Evolutionary conservation across 2,888 invertebrate species (phyloP).

Genomic region (Camponotus fellah): DNA sequence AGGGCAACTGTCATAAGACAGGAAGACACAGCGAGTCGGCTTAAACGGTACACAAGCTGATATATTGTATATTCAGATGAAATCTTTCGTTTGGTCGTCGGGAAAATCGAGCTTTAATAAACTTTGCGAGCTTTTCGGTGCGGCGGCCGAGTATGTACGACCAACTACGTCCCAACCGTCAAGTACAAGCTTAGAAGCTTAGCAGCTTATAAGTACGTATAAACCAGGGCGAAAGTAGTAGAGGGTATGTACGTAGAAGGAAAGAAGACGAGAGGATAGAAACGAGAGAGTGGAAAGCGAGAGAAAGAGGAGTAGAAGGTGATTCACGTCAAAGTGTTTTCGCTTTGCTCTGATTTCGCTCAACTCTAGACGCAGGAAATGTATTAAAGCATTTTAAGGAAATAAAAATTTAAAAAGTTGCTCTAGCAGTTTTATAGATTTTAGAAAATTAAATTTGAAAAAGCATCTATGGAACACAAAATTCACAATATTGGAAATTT

Average conservation of each 20-base stretch:
- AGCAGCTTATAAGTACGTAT: slow-evolving; percentile 72
- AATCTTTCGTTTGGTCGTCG: slow-evolving; percentile 65
- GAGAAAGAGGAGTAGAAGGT: slow-evolving; percentile 23
- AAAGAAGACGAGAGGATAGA: slow-evolving; percentile 17
- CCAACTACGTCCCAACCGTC: slow-evolving; percentile 74
- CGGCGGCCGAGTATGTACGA: slow-evolving; percentile 51
- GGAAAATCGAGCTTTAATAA: slow-evolving; percentile 74
- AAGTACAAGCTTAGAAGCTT: slow-evolving; percentile 75
- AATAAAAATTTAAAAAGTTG: neutral
- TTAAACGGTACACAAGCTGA: slow-evolving; percentile 43
- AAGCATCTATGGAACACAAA: neutral
- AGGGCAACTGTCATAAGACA: slow-evolving; percentile 17
- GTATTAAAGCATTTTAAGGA: neutral
- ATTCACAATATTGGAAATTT: neutral
- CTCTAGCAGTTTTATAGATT: neutral
- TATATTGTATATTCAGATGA: slow-evolving; percentile 63
- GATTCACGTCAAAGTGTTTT: slow-evolving; percentile 23
- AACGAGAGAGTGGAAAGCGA: neutral
- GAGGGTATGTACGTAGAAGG: slow-evolving; percentile 41
- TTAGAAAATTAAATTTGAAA: neutral
- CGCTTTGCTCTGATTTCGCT: slow-evolving; percentile 18
- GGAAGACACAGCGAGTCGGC: neutral
- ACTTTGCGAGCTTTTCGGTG: slow-evolving; percentile 72
- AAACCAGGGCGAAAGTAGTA: slow-evolving; percentile 63
- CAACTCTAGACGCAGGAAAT: neutral